Percentiles rank a stretch among this genome's conserved stretches.
Conservation (phyloP, 2,888 invertebrate species). For the Pyrgus malvae region DNA sequence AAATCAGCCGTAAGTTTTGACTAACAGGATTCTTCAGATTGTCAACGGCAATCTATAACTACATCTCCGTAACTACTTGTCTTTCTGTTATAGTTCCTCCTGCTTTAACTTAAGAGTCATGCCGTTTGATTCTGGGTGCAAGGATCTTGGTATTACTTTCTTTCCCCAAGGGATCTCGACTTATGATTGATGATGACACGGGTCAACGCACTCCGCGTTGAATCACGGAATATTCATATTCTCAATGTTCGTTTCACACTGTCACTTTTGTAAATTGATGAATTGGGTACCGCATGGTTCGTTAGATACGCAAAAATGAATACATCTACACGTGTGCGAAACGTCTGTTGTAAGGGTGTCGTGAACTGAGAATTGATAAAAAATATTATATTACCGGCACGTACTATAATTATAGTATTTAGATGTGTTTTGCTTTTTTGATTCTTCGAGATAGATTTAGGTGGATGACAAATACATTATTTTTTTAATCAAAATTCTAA, state of each 20-base stretch:
- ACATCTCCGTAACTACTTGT: not conserved
- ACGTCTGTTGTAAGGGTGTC: too few species aligned
- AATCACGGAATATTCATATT: conserved; percentile 38
- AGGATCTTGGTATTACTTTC: conserved; percentile 22
- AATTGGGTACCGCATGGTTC: conserved; percentile 28
- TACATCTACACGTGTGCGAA: not conserved
- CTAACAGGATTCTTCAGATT: conserved; percentile 38
- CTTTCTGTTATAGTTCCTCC: conserved; percentile 11
- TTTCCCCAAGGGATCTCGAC: conserved; percentile 37
- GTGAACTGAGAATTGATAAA: too few species aligned
- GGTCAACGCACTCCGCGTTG: conserved; percentile 37
- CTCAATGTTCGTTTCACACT: conserved; percentile 29
- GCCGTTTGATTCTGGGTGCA: not conserved
- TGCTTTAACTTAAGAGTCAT: conserved; percentile 16
- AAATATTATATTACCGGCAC: too few species aligned
- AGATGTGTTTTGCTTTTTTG: too few species aligned
- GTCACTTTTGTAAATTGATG: conserved; percentile 33
- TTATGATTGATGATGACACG: conserved; percentile 40
- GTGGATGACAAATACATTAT: too few species aligned
- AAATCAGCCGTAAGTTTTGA: conserved; percentile 37
- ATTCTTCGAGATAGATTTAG: too few species aligned
- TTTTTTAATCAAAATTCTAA: too few species aligned
- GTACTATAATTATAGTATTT: too few species aligned
- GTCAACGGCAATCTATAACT: conserved; percentile 1
- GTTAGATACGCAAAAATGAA: conserved; percentile 26